Base-by-base conservation (phyloP, 92 coral and sea anemone species). In the Palythoa grandiflora region DNA sequence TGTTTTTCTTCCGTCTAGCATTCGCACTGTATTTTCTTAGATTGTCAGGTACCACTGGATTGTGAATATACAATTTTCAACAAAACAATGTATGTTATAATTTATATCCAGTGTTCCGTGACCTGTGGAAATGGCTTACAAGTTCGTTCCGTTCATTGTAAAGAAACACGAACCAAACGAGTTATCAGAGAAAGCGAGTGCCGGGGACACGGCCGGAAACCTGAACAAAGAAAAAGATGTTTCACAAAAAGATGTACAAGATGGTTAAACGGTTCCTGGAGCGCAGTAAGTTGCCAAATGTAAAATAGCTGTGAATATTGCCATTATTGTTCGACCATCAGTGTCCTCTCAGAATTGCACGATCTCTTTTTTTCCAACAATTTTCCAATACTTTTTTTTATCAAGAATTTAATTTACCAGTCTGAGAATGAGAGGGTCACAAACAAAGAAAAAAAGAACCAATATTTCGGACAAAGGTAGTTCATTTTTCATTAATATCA, bases 51-150 rank as follows among this genome's bases (percentile, higher is more conserved):
- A 13, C 52, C 36, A 79, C 35, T 28, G 53, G 5, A 6, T 3
- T 55, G 61, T 55, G 61, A 55, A 28, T 28, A 28, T 28, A 28
- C 28, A 28, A 28, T 28, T 44, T 2, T 44, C 50, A 4, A 44
- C 50, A 2, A 44, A 44, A 44, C 50, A 44, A 44, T 3, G 5
- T 0, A 4, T 44, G 50, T 44, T 44, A 44, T 44, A 44, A 44
- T 44, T 44, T 44, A 44, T 81, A 44, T 65, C 1, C 17, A 81
- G 86, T 81, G 86, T 63, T 81, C 86, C 36, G 86, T 66, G 47
- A 81, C 61, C 73, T 81, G 86, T 20, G 86, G 86, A 61, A 66
- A 47, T 66, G 86, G 86, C 51, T 66, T 81, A 53, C 73, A 66
- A 81, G 28, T 48, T 48, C 86, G 86, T 19, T 44, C 86, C 6